Base-by-base conservation (phyloP, 2,888 invertebrate species). In the Tenthredo amoena region DNA sequence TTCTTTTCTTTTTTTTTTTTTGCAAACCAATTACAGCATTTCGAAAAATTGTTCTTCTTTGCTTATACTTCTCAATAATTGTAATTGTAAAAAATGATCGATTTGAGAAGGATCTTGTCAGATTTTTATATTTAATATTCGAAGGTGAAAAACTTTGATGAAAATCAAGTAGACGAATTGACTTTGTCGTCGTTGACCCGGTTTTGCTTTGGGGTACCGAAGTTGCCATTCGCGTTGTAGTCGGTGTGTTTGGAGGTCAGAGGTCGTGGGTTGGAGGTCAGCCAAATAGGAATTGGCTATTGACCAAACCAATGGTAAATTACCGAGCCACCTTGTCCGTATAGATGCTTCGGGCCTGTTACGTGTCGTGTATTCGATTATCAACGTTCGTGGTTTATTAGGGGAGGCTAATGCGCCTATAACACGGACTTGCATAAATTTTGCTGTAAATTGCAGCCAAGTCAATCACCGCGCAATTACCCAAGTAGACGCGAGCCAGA, bases 261-360 rank as follows among this genome's bases (percentile, higher is more conserved):
- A 50, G 81, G 81, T 81, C 62, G 62, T 1, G 83, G 83, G 71
- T 91, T 92, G 93, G 93, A 92, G 85, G 85, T 65, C 85, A 87
- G 92, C 93, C 93, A 93, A 93, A 91, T 92, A 91, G 91, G 90
- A 93, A 93, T 93, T 93, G 92, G 93, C 92, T 91, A 92, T 93
- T 93, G 92, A 92, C 92, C 92, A 92, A 92, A 90, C 91, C 92
- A 91, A 91, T 91, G 91, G 91, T 91, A 92, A 92, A 92, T 92
- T 92, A 92, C 91, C 89, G 89, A 88, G 87, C 89, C 90, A 89
- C 88, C 88, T 82, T 87, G 87, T 88, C 88, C 86, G 86, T 86
- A 86, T 87, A 88, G 87, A 88, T 87, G 87, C 88, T 87, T 86
- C 87, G 87, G 88, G 88, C 92, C 92, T 90, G 92, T 92, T 92